Evolutionary conservation across 2,113 vertebrate genomes (phyloP), one percentile per base, ranked within the genome.

Genomic region (Rhinopomastus cyanomelas): DNA sequence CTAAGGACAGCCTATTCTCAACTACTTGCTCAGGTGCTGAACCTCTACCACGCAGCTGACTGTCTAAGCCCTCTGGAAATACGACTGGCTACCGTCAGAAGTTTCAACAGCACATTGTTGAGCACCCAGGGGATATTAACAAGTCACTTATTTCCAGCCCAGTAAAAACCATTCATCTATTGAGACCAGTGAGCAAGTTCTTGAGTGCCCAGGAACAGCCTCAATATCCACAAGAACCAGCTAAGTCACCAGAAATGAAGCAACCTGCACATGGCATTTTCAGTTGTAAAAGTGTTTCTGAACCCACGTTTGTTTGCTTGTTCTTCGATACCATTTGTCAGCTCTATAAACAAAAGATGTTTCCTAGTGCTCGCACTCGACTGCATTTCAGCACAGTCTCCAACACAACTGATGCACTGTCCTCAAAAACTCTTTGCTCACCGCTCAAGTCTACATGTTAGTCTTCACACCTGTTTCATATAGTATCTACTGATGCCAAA

Each of bases 271-370:
- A 83, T 90, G 51, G 55, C 25, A 73, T 79, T 93, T 90, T 78
- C 51, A 62, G 84, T 90, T 66, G 36, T 37, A 66, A 16, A 91
- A 90, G 51, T 76, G 62, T 81, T 95, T 81, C 85, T 90, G 86
- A 93, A 87, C 56, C 27, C 55, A 55, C 67, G 29, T 55, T 93
- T 94, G 74, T 88, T 94, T 95, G 73, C 86, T 88, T 94, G 88
- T 88, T 62, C 74, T 94, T 91, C 75, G 76, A 44, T 77, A 66
- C 34, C 55, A 57, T 85, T 96, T 94, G 90, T 59, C 78, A 95
- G 77, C 81, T 93, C 78, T 90, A 68, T 88, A 93, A 92, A 95
- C 61, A 91, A 90, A 96, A 91, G 69, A 90, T 90, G 81, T 74
- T 94, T 90, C 81, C 84, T 52, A 69, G 53, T 52, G 62, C 69